Evolutionary conservation across 2,797 vertebrate genomes (phyloP), one percentile per base, ranked within the genome.

Genomic region (Megalops cyprinoides): DNA sequence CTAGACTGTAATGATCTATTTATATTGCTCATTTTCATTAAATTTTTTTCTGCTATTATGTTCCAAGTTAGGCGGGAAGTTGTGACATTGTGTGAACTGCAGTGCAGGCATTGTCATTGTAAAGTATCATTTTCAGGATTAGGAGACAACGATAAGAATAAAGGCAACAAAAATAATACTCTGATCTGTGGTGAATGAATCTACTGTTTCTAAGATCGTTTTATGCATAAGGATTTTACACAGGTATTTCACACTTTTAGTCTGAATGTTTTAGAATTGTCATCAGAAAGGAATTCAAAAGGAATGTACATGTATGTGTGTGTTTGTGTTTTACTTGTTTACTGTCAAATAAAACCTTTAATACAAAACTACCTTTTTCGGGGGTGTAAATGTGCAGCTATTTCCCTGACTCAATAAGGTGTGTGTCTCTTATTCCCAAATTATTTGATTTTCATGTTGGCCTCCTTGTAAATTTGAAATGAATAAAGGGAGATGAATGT

Each of bases 11-110:
- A 55, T 46, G 51, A 44, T 79, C 79, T 25, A 15, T 80, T 48
- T 56, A 48, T 91, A 62, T 91, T 86, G 91, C 90, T 86, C 86
- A 88, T 86, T 92, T 93, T 93, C 93, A 93, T 93, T 92, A 93
- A 93, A 92, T 92, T 88, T 91, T 89, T 91, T 89, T 92, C 90
- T 90, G 88, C 89, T 92, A 89, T 91, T 90, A 34, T 37, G 34
- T 20, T 1, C 18, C 14, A 4, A 44, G 67, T 71, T 31, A 20
- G 62, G 62, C 62, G 20, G 20, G 58, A 23, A 14, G 23, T 62
- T 77, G 76, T 46, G 76, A 75, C n/a, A 31, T 53, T 53, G 46
- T 46, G 12, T 34, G 46, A 31, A 49, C 49, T 74, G 69, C 44
- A 37, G 18, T 31, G 34, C 71, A 4, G 67, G 39, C 8, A 44